A percentile compares a stretch with the other conserved stretches of the same genome.
phyloP scores from a whole-genome alignment of 92 coral and sea anemone genomes.

The Zoanthus solanderi region DNA sequence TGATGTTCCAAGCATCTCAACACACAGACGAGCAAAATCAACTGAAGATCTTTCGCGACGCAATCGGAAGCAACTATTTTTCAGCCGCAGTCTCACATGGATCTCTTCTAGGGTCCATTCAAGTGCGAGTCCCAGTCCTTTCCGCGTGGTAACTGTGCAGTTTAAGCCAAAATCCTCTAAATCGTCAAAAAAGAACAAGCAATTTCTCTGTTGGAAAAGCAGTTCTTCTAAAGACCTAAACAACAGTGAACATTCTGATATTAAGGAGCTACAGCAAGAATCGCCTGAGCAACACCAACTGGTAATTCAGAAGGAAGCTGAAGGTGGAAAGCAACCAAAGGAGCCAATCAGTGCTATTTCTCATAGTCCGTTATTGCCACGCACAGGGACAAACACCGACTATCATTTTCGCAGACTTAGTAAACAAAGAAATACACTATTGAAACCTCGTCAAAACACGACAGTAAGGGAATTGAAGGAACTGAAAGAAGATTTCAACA shows the following conservation, averaged over 20 bases:
- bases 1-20: slow-evolving; percentile 17
- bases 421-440: neutral
- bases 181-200: slow-evolving; percentile 20
- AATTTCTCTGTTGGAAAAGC: slow-evolving; percentile 6
- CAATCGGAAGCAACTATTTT: neutral
- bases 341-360: neutral
- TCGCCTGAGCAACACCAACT: neutral
- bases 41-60: neutral
- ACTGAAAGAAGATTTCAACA: neutral
- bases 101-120: slow-evolving; percentile 12
- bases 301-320: neutral
- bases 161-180: slow-evolving; percentile 21
- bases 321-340: neutral
- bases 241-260: slow-evolving; percentile 1
- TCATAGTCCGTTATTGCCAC: neutral
- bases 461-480: neutral
- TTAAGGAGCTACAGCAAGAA: neutral
- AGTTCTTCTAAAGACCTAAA: neutral
- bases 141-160: slow-evolving; percentile 22
- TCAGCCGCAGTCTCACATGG: slow-evolving; percentile 32
- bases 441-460: neutral
- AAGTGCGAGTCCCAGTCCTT: slow-evolving; percentile 1
- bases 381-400: neutral
- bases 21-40: slow-evolving; percentile 31
- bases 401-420: neutral